phyloP scores from a whole-genome alignment of 2,797 vertebrate genomes.

The Orestias chungarensis region DNA sequence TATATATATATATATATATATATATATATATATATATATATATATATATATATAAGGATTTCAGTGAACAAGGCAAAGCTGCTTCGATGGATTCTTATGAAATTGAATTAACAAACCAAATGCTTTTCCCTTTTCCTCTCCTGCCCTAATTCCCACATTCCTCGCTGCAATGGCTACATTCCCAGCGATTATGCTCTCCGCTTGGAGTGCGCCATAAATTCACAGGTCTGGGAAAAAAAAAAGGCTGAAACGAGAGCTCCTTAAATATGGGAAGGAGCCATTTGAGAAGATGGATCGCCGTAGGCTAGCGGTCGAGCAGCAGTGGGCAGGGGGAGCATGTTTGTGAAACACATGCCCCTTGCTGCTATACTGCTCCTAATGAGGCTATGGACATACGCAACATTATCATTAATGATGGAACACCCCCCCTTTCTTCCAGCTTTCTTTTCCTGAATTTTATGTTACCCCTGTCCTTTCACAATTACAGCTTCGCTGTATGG shows the following conservation, averaged over 20 bases:
- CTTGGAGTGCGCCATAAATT: constrained; percentile 76
- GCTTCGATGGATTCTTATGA: constrained; percentile 67
- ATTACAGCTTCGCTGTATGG: constrained; percentile 92
- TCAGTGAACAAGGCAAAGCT: constrained; percentile 49
- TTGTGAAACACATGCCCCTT: constrained; percentile 90
- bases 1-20: background rate
- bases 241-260: constrained; percentile 75
- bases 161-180: constrained; percentile 72
- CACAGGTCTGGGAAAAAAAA: constrained; percentile 75
- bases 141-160: constrained; percentile 80
- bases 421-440: constrained; percentile 70
- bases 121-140: constrained; percentile 70
- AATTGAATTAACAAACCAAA: constrained; percentile 81
- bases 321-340: constrained; percentile 89
- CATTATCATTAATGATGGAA: constrained; percentile 92
- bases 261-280: constrained; percentile 78
- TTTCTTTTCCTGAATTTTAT: constrained; percentile 27
- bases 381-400: constrained; percentile 92
- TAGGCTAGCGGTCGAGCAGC: constrained; percentile 77
- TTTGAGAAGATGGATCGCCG: constrained; percentile 79
- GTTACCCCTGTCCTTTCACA: constrained; percentile 72
- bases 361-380: constrained; percentile 88
- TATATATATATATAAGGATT: background rate
- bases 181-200: constrained; percentile 77
- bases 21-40: background rate